Base-by-base conservation (phyloP, 2,113 vertebrate genomes). In the Leptobrachium ailaonicum region DNA sequence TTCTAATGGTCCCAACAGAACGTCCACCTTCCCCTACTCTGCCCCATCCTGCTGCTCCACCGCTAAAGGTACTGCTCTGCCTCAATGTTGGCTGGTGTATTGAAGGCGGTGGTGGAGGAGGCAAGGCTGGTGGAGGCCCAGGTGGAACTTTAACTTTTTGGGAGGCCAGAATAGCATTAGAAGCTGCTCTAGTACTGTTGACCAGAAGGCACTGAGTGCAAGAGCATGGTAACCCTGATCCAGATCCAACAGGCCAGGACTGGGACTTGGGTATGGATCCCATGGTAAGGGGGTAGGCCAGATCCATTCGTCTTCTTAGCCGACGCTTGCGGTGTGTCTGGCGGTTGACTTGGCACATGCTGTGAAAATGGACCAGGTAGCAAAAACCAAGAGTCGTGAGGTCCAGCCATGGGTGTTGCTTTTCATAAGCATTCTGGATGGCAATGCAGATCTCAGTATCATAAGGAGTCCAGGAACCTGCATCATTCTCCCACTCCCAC, bases 371-470 rank as follows among this genome's bases (percentile, higher is more conserved):
- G 78, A 99, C 95, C 91, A 98, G 92, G 92, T 98, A 98, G 91
- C 94, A 94, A 92, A 98, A 98, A 86, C 97, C 97, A 84, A 99
- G 93, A 66, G 97, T 96, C 83, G 95, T 97, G 79, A 98, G 93
- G 87, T 99, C 97, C 77, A 99, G 91, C 96, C 96, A 99, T 12
- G 97, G 97, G 86, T 98, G 97, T 91, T 97, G 97, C 92, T 99
- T 99, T 92, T 99, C 97, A 4, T 98, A 98, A 83, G 97, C 97
- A 0, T 98, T 97, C 92, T 99, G 97, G 90, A 99, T 97, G 88
- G 95, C 97, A 85, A 99, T 96, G 69, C 97, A 96, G 88, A 99
- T 96, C 88, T 98, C 97, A 95, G 98, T 98, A 89, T 98, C 97
- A 3, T 98, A 99, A 4, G 96, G 94, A 0, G 97, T 98, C 97